These are phyloP conservation scores for Mechanitis mazaeus DNA, from an alignment of 2,888 invertebrate species.

Conservation along the genomic window DNA sequence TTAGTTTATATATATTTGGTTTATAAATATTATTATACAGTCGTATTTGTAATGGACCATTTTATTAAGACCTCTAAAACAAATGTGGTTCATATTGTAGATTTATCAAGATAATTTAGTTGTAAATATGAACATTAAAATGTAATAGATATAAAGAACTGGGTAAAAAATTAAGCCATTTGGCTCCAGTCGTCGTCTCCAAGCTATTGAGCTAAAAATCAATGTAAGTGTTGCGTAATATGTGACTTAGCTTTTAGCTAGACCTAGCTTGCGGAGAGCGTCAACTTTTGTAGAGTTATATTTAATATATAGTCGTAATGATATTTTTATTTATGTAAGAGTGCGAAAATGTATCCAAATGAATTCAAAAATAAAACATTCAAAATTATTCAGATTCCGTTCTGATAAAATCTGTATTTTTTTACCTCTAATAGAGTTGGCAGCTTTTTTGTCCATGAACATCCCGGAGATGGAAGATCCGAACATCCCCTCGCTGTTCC, in stretches of 20 bases:
- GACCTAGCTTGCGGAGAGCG: background rate
- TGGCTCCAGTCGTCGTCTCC: background rate
- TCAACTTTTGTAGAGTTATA: no score
- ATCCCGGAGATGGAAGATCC: conserved; percentile 64
- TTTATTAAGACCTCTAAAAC: no score
- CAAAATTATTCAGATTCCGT: no score
- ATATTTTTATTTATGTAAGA: conserved; percentile 10
- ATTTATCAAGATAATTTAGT: no score
- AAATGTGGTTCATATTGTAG: no score
- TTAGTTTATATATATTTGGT: no score
- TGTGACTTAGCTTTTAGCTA: background rate
- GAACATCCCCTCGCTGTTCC: conserved; percentile 65
- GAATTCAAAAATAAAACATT: no score
- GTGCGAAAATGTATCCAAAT: conserved; percentile 11
- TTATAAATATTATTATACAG: no score
- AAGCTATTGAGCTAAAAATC: conserved; percentile 4
- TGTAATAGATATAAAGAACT: no score
- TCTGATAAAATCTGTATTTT: conserved; percentile 10
- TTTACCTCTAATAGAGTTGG: conserved; percentile 82
- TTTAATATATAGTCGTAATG: no score
- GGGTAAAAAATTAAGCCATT: background rate
- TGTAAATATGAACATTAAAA: no score
- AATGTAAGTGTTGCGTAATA: background rate
- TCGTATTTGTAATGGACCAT: no score
- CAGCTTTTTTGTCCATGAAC: conserved; percentile 78